Base-by-base conservation (phyloP, 2,888 invertebrate species). In the Ormyrus labotus region DNA sequence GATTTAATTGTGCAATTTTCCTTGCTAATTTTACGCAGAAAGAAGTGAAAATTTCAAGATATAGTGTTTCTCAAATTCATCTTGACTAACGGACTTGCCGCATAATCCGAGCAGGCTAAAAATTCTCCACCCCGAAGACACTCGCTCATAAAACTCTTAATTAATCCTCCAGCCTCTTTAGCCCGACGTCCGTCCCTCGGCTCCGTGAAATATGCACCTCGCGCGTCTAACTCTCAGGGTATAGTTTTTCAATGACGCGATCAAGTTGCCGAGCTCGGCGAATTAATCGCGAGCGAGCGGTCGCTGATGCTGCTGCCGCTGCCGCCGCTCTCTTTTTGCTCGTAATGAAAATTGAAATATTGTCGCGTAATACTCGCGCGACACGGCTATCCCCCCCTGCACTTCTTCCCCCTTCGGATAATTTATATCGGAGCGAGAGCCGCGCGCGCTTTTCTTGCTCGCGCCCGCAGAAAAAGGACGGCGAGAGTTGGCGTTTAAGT, bases 271-370 rank as follows among this genome's bases (percentile, higher is more conserved):
- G 11, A 10, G 45, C 55, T 2, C 5, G 47, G 63, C 58, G 72
- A 71, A 76, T 81, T 81, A 79, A 82, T 76, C 76, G 71, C 61
- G 47, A 11, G 55, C 67, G 47, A 50, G 11, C 51, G 3, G 34
- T 34, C 34, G 34, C 34, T 4, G 34, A 34, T 0, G 34, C 57
- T 10, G 13, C 50, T 4, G 5, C 45, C 11, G 45, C n/a, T n/a
- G n/a, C n/a, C n/a, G n/a, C 7, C 5, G n/a, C n/a, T 0, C 48
- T 47, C 10, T 78, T 75, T 81, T 78, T 78, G 50, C 71, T 68
- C 34, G 63, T 53, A 9, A 48, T 53, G 57, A 75, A 81, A 78
- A 78, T 81, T 78, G 78, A 79, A 82, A 76, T 82, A 82, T 82
- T 53, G 63, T 64, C 64, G 71, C 57, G 19, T 64, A 71, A 78